Evolutionary conservation across 2,113 vertebrate species (phyloP).

Genomic region (Psilopogon haemacephalus): DNA sequence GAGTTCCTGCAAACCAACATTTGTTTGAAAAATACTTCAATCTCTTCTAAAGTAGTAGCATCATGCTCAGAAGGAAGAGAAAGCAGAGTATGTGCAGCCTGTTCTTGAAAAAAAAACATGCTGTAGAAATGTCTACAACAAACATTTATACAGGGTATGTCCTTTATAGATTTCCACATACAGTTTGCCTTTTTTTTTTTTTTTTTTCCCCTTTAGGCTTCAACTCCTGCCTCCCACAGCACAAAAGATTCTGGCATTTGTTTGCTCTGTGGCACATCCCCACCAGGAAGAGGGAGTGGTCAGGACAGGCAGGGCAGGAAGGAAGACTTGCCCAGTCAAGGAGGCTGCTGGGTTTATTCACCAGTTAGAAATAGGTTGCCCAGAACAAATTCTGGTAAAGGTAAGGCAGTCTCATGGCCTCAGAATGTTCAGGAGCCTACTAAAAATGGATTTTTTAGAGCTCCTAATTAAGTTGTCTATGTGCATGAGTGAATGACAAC

Average conservation of each 20-base stretch:
- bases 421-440: not conserved
- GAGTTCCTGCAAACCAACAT: not conserved
- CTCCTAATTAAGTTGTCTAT: not conserved
- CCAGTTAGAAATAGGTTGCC: slow-evolving; percentile 50
- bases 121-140: not conserved
- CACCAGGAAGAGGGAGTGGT: slow-evolving; percentile 28
- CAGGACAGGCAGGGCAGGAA: slow-evolving; percentile 23
- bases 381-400: slow-evolving; percentile 51
- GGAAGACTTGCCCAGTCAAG: slow-evolving; percentile 16
- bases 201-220: slow-evolving; percentile 65
- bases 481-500: not conserved
- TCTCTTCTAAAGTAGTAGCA: not conserved
- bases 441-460: not conserved
- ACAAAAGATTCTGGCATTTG: slow-evolving; percentile 88
- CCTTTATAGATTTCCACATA: not conserved
- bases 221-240: slow-evolving; percentile 80
- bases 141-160: not conserved
- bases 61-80: not conserved
- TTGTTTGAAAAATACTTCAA: not conserved
- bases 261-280: slow-evolving; percentile 73
- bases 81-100: not conserved
- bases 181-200: not conserved
- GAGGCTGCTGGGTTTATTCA: slow-evolving; percentile 79
- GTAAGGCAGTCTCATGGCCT: slow-evolving; percentile 37
- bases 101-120: not conserved